Percentiles rank a stretch among this genome's conserved stretches.
phyloP scores from a whole-genome alignment of 2,797 vertebrate genomes.

The Gouania willdenowi region DNA sequence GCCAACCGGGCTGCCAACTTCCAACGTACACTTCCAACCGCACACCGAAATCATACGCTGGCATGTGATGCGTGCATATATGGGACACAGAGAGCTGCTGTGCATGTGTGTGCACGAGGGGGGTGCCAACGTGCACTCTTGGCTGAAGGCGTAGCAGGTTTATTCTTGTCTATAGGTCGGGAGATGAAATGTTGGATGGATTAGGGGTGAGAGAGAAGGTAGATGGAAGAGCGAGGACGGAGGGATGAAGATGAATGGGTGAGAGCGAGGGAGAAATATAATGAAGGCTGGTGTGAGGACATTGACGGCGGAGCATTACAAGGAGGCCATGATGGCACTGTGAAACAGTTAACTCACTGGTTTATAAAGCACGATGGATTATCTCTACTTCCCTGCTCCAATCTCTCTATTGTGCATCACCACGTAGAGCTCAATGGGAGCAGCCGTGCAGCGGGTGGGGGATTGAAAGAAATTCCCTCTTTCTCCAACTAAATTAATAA shows the following conservation, averaged over 20 bases:
- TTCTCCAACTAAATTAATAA: constrained; percentile 70
- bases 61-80: constrained; percentile 33
- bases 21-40: constrained; percentile 35
- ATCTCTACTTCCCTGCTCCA: constrained; percentile 65
- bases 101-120: constrained; percentile 2
- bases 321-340: constrained; percentile 21
- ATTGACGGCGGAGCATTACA: constrained; percentile 24
- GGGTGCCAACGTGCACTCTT: constrained; percentile 2
- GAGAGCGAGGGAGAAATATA: constrained; percentile 5
- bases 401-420: constrained; percentile 58
- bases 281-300: constrained; percentile 33
- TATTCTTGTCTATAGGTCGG: constrained; percentile 52
- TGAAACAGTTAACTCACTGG: constrained; percentile 65
- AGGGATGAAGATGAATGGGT: not conserved
- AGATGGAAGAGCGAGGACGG: not conserved
- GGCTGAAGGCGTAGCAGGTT: constrained; percentile 39
- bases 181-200: constrained; percentile 46
- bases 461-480: constrained; percentile 52
- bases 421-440: constrained; percentile 53
- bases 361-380: constrained; percentile 64
- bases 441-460: constrained; percentile 21
- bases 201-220: constrained; percentile 48
- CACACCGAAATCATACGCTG: constrained; percentile 33
- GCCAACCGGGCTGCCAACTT: constrained; percentile 52
- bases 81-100: constrained; percentile 32